Evolutionary conservation across 2,797 vertebrate genomes (phyloP).

Genomic region (Gymnodraco acuticeps): DNA sequence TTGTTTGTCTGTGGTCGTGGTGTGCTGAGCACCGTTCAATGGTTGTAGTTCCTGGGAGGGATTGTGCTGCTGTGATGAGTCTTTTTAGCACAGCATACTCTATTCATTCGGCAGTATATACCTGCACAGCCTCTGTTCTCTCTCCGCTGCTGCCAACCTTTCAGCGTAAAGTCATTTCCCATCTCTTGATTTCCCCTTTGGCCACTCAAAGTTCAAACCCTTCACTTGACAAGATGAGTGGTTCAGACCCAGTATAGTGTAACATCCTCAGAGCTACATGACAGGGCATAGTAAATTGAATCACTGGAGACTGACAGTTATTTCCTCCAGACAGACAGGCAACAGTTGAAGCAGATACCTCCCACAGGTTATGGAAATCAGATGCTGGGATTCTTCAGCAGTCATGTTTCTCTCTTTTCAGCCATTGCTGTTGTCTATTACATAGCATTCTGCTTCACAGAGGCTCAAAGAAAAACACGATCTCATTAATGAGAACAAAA

Average conservation of each 20-base stretch:
- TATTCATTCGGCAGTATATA: slow-evolving; percentile 33
- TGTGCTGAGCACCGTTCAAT: slow-evolving; percentile 65
- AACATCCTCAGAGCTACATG: slow-evolving; percentile 47
- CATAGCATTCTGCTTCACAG: slow-evolving; percentile 53
- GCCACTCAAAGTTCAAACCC: slow-evolving; percentile 54
- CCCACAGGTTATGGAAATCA: slow-evolving; percentile 58
- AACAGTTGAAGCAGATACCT: slow-evolving; percentile 56
- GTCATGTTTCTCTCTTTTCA: slow-evolving; percentile 52
- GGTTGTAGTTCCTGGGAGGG: slow-evolving; percentile 66
- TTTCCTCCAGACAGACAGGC: slow-evolving; percentile 62
- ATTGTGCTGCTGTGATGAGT: slow-evolving; percentile 49
- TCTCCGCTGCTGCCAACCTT: slow-evolving; percentile 33
- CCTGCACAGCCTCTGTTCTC: slow-evolving; percentile 35
- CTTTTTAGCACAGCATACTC: slow-evolving; percentile 44
- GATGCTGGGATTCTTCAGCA: slow-evolving; percentile 34
- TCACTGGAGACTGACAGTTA: slow-evolving; percentile 62
- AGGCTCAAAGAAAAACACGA: slow-evolving; percentile 47
- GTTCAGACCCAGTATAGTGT: slow-evolving; percentile 42
- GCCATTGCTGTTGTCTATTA: slow-evolving; percentile 40
- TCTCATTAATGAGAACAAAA: slow-evolving; percentile 73
- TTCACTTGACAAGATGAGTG: slow-evolving; percentile 53
- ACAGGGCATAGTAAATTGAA: slow-evolving; percentile 47
- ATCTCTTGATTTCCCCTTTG: slow-evolving; percentile 45
- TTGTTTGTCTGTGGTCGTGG: slow-evolving; percentile 67
- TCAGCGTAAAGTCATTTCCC: slow-evolving; percentile 41